A percentile compares a stretch with the other conserved stretches of the same genome.
Evolutionary conservation across 2,888 invertebrate species (phyloP).

Genomic region (Suillia variegata): DNA sequence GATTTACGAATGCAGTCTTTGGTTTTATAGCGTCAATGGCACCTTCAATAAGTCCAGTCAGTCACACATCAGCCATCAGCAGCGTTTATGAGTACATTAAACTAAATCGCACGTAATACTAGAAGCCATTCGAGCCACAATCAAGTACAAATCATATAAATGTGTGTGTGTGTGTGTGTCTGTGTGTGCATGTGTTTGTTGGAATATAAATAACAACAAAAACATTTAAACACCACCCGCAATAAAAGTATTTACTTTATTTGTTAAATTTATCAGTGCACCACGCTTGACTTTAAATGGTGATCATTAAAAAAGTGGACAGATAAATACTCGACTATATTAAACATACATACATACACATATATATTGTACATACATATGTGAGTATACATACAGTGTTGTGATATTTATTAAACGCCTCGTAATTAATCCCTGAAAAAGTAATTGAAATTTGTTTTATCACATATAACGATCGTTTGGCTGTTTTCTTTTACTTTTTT

Average conservation of each 20-base stretch:
- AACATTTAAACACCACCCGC: constrained; percentile 43
- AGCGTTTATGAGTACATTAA: constrained; percentile 35
- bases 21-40: background rate
- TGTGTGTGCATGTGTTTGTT: too few relatives aligned
- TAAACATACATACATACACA: too few relatives aligned
- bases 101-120: constrained; percentile 42
- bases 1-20: constrained; percentile 4
- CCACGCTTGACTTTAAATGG: too few relatives aligned
- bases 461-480: too few relatives aligned
- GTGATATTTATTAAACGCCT: too few relatives aligned
- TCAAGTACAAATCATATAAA: constrained; percentile 10
- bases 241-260: constrained; percentile 53
- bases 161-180: constrained; percentile 17
- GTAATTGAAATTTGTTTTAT: too few relatives aligned
- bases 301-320: too few relatives aligned
- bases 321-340: too few relatives aligned
- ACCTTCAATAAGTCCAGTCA: background rate
- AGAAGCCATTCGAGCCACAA: constrained; percentile 30
- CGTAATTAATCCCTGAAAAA: too few relatives aligned
- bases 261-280: constrained; percentile 48
- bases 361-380: too few relatives aligned
- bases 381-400: too few relatives aligned
- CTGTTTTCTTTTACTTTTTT: too few relatives aligned
- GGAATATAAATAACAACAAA: constrained; percentile 15
- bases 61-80: background rate